Conservation (phyloP, 1,140 invertebrate species). For the Frieseomelitta varia region DNA sequence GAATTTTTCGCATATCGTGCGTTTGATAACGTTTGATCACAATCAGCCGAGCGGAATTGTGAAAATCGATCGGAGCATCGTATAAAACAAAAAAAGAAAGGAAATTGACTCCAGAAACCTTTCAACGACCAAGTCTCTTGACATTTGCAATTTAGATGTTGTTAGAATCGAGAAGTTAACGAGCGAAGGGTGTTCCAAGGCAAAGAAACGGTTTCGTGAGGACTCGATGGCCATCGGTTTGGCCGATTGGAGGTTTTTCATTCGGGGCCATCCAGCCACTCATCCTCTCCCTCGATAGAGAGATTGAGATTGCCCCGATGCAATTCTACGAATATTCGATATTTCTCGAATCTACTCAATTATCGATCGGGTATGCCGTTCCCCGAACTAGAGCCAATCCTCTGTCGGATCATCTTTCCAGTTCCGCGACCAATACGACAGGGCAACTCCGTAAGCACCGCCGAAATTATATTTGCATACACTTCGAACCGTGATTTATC, state of each 20-base stretch:
- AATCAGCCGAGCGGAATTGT: not conserved
- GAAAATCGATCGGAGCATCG: not conserved
- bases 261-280: not conserved
- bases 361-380: conserved; percentile 36
- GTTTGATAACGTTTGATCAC: not conserved
- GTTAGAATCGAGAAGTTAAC: not conserved
- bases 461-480: conserved; percentile 69
- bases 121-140: not conserved
- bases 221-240: not conserved
- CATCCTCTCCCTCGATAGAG: conserved; percentile 13
- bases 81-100: not conserved
- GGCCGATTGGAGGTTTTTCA: conserved; percentile 37
- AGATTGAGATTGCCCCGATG: conserved; percentile 26
- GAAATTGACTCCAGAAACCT: not conserved
- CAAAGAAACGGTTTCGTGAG: not conserved
- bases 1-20: not conserved
- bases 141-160: not conserved
- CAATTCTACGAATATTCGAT: conserved; percentile 37
- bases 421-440: not conserved
- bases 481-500: conserved; percentile 60
- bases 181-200: not conserved
- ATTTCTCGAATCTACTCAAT: conserved; percentile 45
- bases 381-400: conserved; percentile 23
- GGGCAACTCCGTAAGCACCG: conserved; percentile 50
- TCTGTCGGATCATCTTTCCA: not conserved